Percentiles rank a stretch among this genome's conserved stretches.
phyloP scores from a whole-genome alignment of 2,888 invertebrate species.

The Athetis lepigone region DNA sequence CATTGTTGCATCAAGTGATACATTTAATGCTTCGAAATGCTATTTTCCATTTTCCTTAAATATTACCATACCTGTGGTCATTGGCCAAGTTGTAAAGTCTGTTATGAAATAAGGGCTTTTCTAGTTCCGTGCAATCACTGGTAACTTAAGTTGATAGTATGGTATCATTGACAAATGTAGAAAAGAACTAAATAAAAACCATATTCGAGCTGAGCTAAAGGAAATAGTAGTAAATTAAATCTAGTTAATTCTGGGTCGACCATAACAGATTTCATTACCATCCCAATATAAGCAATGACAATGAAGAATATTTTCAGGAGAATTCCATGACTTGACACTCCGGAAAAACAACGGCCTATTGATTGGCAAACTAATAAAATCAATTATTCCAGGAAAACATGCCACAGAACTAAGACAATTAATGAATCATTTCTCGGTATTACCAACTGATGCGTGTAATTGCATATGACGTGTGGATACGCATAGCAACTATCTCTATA shows the following conservation, averaged over 20 bases:
- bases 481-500: conserved; percentile 14
- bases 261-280: not conserved
- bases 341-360: not conserved
- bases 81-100: not conserved
- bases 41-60: conserved; percentile 5
- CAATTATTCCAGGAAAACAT: conserved; percentile 18
- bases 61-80: conserved; percentile 3
- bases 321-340: conserved; percentile 3
- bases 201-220: too few relatives aligned
- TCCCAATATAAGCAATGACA: not conserved
- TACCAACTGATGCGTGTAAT: conserved; percentile 33
- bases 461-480: conserved; percentile 28
- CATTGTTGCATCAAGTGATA: not conserved
- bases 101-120: conserved; percentile 5
- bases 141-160: too few relatives aligned
- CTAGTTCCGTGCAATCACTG: not conserved
- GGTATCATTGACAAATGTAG: too few relatives aligned
- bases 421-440: conserved; percentile 54
- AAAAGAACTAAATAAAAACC: not conserved
- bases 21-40: not conserved
- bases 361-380: conserved; percentile 14
- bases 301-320: conserved; percentile 8
- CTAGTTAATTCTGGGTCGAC: not conserved
- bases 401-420: conserved; percentile 30
- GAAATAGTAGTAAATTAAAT: too few relatives aligned